Base-by-base conservation (phyloP, 2,888 invertebrate species). In the Rugalucina vietnamica region DNA sequence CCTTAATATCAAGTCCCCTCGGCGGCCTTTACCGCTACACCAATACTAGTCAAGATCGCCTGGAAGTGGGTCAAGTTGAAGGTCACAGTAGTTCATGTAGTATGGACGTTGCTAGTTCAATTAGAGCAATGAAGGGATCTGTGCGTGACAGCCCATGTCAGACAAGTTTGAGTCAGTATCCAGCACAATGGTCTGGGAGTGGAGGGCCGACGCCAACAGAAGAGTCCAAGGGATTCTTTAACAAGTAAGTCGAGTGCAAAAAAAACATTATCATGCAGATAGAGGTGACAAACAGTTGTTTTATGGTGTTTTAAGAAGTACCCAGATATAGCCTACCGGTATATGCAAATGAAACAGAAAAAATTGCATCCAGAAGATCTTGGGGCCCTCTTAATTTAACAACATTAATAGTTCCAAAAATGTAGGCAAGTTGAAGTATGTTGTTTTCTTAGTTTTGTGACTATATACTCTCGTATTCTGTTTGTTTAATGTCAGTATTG, bases 231-330 rank as follows among this genome's bases (percentile, higher is more conserved):
- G 27, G 43, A 43, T 8, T 8, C 43, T 12, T 34, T 65, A 8
- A 65, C 65, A 65, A 65, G 65, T 65, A 65, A 65, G 65, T 65
- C 18, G 29, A n/a, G 54, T 54, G 54, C 12, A n/a, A n/a, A n/a
- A n/a, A n/a, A n/a, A n/a, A n/a, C n/a, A n/a, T n/a, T n/a, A n/a
- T n/a, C n/a, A n/a, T n/a, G n/a, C n/a, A n/a, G n/a, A n/a, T n/a
- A n/a, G n/a, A n/a, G n/a, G n/a, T n/a, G n/a, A n/a, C n/a, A n/a
- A n/a, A n/a, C n/a, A n/a, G n/a, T n/a, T n/a, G n/a, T n/a, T n/a
- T n/a, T n/a, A n/a, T n/a, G n/a, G n/a, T n/a, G n/a, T n/a, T n/a
- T n/a, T n/a, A n/a, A n/a, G n/a, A n/a, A n/a, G n/a, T n/a, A n/a
- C n/a, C n/a, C n/a, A n/a, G n/a, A n/a, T n/a, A n/a, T n/a, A n/a